Base-by-base conservation (phyloP, 1,140 invertebrate genomes). In the Pseudomyrmex sp. region DNA sequence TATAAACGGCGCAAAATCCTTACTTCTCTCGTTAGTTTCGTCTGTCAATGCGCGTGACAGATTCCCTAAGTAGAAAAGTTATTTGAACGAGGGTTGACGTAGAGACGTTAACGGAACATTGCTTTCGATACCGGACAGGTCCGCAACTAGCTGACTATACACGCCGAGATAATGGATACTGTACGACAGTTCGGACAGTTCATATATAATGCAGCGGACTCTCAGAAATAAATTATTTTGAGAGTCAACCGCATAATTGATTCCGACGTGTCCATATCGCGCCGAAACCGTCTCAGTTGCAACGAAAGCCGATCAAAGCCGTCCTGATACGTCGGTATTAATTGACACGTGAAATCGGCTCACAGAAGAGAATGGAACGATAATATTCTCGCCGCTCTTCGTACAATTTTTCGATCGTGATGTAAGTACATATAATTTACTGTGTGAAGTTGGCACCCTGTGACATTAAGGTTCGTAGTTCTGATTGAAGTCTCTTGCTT, bases 231-330 rank as follows among this genome's bases (percentile, higher is more conserved):
- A 87, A 86, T 86, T 87, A 87, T 86, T 83, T 84, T 76, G 23
- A 76, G 20, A 76, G 74, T 12, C 54, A 58, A 3, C 35, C 68
- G 68, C 61, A 44, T 87, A 87, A 88, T 88, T 75, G 85, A 87
- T 88, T 75, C 26, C 74, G 70, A 88, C 86, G 82, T 61, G 85
- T 84, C 54, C 75, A 84, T 88, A 80, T 84, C 85, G 59, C 63
- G 50, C 62, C 35, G 50, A 48, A 58, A 59, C 54, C 12, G 35
- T 52, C 58, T 8, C n/a, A 48, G 2, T 62, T 23, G 50, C 62
- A 44, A 68, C 65, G 58, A 15, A 23, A 23, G 1, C 35, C 59
- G 54, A 58, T 54, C 10, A 15, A 44, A 20, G 35, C 13, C 70
- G 58, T 58, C 9, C 48, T 50, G 50, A 15, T 63, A 54, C 48